Percentiles rank a stretch among this genome's conserved stretches.
These are phyloP conservation scores for Cantharis flavilabris DNA, from an alignment of 2,888 invertebrate genomes.

Conservation along the genomic window DNA sequence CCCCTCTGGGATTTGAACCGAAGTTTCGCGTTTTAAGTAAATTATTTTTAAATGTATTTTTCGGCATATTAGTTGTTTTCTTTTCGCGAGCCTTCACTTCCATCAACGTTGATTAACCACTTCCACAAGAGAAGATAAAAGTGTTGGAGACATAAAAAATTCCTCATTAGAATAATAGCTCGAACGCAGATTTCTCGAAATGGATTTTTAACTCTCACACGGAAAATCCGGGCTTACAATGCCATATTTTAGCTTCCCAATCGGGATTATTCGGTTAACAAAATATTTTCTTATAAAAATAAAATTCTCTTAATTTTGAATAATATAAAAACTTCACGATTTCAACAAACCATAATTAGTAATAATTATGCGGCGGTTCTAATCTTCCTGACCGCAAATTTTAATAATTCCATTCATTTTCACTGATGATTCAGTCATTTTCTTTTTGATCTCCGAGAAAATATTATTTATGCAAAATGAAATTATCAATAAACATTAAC, in stretches of 20 bases:
- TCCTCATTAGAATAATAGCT: neutral
- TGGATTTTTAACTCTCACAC: neutral
- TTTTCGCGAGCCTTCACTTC: neutral
- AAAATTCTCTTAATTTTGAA: too few species aligned
- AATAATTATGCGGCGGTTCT: too few species aligned
- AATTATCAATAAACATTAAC: too few species aligned
- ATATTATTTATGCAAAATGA: too few species aligned
- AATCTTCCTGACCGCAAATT: too few species aligned
- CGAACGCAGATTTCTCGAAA: neutral
- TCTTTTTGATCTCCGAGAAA: too few species aligned
- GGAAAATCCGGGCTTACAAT: neutral
- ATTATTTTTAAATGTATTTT: neutral
- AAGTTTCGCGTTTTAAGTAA: neutral
- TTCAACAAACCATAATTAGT: too few species aligned
- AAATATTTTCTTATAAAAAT: too few species aligned
- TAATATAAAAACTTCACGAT: too few species aligned
- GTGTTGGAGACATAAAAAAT: neutral
- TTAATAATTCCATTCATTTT: too few species aligned
- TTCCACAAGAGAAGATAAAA: neutral
- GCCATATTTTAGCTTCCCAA: neutral
- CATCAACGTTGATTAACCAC: neutral
- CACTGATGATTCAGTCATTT: too few species aligned
- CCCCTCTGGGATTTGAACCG: neutral
- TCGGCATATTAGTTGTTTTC: neutral
- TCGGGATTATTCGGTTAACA: neutral